These are phyloP conservation scores for Leptodactylus fuscus DNA, from an alignment of 2,113 vertebrate species.

Conservation along the genomic window DNA sequence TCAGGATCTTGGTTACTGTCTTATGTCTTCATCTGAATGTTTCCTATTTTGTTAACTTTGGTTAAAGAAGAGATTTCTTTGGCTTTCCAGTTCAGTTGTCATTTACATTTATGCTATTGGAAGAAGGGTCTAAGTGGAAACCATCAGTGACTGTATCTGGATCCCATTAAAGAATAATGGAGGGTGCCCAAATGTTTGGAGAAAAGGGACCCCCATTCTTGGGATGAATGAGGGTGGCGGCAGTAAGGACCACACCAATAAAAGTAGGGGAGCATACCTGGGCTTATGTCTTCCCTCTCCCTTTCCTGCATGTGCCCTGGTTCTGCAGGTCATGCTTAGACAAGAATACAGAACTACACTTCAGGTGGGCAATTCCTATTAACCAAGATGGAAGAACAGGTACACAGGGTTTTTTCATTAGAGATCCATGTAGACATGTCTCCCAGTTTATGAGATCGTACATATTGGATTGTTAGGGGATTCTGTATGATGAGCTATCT, in stretches of 20 bases:
- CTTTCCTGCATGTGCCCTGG: background rate
- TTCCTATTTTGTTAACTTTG: too few species aligned
- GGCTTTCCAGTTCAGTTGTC: too few species aligned
- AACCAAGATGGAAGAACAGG: too few species aligned
- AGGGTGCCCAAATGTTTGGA: background rate
- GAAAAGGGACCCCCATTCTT: background rate
- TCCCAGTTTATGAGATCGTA: too few species aligned
- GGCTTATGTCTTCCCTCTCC: background rate
- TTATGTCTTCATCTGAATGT: background rate
- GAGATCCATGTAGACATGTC: too few species aligned
- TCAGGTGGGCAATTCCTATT: background rate
- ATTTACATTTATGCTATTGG: too few species aligned
- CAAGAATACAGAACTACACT: too few species aligned
- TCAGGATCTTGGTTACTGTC: background rate
- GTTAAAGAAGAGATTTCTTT: too few species aligned
- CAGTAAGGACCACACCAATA: background rate
- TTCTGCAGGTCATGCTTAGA: background rate
- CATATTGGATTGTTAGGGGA: too few species aligned
- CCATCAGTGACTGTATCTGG: background rate
- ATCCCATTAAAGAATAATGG: background rate
- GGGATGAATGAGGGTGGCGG: background rate
- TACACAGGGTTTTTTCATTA: too few species aligned
- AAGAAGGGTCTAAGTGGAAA: too few species aligned
- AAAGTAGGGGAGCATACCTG: background rate
- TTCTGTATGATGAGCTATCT: too few species aligned